These are phyloP conservation scores for Diloba caeruleocephala DNA, from an alignment of 2,888 invertebrate genomes.

Conservation along the genomic window DNA sequence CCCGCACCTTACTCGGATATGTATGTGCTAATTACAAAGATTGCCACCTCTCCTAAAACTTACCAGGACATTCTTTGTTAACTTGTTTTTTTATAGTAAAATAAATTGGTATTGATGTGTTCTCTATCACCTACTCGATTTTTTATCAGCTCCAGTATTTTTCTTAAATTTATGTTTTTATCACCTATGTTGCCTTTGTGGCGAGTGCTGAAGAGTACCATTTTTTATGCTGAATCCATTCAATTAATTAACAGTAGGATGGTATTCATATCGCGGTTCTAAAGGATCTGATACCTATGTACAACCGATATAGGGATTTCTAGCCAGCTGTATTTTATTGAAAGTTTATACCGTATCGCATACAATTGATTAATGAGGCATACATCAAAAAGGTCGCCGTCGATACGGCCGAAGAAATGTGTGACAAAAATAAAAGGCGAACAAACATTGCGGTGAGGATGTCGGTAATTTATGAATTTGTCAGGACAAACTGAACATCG, in stretches of 20 bases:
- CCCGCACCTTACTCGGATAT: slow-evolving; percentile 22
- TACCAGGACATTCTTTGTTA: slow-evolving; percentile 32
- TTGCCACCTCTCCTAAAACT: slow-evolving; percentile 40
- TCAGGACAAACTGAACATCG: slow-evolving; percentile 86
- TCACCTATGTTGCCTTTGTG: too few relatives aligned
- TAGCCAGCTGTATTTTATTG: slow-evolving; percentile 17
- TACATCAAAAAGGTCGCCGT: slow-evolving; percentile 80
- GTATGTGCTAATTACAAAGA: slow-evolving; percentile 42
- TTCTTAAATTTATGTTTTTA: too few relatives aligned
- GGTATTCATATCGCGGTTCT: too few relatives aligned
- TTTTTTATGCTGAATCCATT: too few relatives aligned
- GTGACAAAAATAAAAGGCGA: slow-evolving; percentile 82
- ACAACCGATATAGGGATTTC: too few relatives aligned
- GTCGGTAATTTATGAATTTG: slow-evolving; percentile 89
- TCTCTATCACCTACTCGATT: too few relatives aligned
- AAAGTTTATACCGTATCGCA: slow-evolving; percentile 52
- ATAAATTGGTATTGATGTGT: too few relatives aligned
- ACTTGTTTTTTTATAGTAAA: slow-evolving; percentile 7
- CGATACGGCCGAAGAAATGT: slow-evolving; percentile 79
- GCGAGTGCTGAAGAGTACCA: too few relatives aligned
- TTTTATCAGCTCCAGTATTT: too few relatives aligned
- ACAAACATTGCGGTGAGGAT: slow-evolving; percentile 80
- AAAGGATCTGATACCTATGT: too few relatives aligned
- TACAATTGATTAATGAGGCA: slow-evolving; percentile 69
- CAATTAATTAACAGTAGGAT: too few relatives aligned